A percentile compares a stretch with the other conserved stretches of the same genome.
Conservation (phyloP, 2,888 invertebrate species). For the Abscondita cerata region DNA sequence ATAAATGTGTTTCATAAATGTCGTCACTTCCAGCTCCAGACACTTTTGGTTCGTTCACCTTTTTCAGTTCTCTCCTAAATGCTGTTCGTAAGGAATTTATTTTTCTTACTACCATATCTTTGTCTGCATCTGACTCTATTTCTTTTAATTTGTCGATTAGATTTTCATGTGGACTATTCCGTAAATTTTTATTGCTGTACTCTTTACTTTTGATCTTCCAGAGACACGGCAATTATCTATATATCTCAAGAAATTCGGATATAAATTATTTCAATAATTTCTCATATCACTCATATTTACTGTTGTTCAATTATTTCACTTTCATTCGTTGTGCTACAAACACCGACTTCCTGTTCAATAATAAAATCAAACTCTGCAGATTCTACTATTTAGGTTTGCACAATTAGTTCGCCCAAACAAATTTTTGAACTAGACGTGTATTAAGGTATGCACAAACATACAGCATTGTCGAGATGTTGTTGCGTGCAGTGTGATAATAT, state of each 20-base stretch:
- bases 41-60: slow-evolving; percentile 10
- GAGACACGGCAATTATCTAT: slow-evolving; percentile 28
- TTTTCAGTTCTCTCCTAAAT: slow-evolving; percentile 33
- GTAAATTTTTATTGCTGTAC: slow-evolving; percentile 24
- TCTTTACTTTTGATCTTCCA: slow-evolving; percentile 31
- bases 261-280: slow-evolving; percentile 2
- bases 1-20: slow-evolving; percentile 9
- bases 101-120: slow-evolving; percentile 32
- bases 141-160: slow-evolving; percentile 26
- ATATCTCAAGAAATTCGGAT: slow-evolving; percentile 26
- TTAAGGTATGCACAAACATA: too few relatives aligned
- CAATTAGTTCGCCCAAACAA: too few relatives aligned
- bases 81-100: slow-evolving; percentile 32
- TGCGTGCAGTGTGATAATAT: too few relatives aligned
- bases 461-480: too few relatives aligned
- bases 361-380: too few relatives aligned
- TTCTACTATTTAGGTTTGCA: too few relatives aligned
- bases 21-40: slow-evolving; percentile 12
- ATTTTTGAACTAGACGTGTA: too few relatives aligned
- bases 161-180: slow-evolving; percentile 21
- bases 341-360: too few relatives aligned
- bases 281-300: too few relatives aligned
- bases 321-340: too few relatives aligned
- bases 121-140: slow-evolving; percentile 25
- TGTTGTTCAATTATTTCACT: too few relatives aligned